Conservation (phyloP, 2,888 invertebrate species). For the Abrostola tripartita region DNA sequence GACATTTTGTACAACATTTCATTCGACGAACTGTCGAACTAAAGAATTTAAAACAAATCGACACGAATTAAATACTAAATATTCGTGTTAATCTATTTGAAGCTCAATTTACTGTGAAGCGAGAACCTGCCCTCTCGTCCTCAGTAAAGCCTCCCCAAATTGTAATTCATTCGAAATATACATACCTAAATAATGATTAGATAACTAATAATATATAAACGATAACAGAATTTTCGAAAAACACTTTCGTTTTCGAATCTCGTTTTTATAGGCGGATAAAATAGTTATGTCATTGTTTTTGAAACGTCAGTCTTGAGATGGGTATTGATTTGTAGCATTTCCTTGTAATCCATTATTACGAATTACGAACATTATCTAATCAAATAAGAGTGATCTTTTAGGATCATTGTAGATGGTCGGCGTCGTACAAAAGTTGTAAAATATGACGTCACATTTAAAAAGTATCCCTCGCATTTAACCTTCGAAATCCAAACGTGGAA, state of each 20-base stretch:
- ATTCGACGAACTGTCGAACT: conserved; percentile 1
- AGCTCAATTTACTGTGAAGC: conserved; percentile 23
- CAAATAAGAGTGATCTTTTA: conserved; percentile 33
- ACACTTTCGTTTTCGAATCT: conserved; percentile 65
- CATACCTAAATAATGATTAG: conserved; percentile 60
- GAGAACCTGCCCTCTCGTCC: conserved; percentile 29
- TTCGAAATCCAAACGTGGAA: conserved; percentile 44
- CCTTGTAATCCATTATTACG: conserved; percentile 36
- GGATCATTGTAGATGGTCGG: conserved; percentile 34
- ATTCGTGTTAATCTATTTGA: conserved; percentile 26
- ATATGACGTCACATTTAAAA: conserved; percentile 24
- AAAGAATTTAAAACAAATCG: conserved; percentile 20
- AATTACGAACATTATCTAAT: conserved; percentile 17
- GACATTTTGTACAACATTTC: conserved; percentile 24
- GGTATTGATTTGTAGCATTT: conserved; percentile 57
- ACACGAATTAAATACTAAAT: conserved; percentile 23
- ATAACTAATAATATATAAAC: conserved; percentile 68
- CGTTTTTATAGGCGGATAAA: conserved; percentile 62
- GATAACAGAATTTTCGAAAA: conserved; percentile 63
- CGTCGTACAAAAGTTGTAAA: conserved; percentile 19
- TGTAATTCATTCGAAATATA: conserved; percentile 64
- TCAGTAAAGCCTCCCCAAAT: conserved; percentile 50
- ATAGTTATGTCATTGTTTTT: conserved; percentile 61
- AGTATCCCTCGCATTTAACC: conserved; percentile 28
- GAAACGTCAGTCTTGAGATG: conserved; percentile 51